Conservation (phyloP, 2,113 vertebrate species). For the Meleagris gallopavo region DNA sequence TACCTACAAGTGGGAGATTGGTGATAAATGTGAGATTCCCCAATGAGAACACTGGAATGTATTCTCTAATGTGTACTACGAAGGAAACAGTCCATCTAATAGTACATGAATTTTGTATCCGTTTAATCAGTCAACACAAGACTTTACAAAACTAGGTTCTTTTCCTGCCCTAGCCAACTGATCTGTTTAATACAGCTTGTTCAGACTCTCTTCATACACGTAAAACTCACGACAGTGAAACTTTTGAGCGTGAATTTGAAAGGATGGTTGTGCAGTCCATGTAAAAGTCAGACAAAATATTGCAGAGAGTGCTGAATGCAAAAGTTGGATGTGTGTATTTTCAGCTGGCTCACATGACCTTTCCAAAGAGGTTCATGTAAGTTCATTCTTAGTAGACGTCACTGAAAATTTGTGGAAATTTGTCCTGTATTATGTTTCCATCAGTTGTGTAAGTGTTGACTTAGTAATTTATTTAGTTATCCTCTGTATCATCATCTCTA, state of each 20-base stretch:
- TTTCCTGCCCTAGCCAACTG: not conserved
- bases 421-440: conserved; percentile 39
- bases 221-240: not conserved
- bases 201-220: not conserved
- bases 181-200: not conserved
- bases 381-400: not conserved
- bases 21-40: not conserved
- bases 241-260: not conserved
- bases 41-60: not conserved
- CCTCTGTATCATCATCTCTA: conserved; percentile 62
- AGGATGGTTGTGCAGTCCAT: not conserved
- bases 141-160: not conserved
- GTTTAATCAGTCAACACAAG: not conserved
- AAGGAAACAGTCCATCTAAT: not conserved
- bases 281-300: not conserved
- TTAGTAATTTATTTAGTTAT: conserved; percentile 72
- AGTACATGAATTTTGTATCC: not conserved
- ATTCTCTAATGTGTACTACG: not conserved
- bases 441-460: conserved; percentile 66
- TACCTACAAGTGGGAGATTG: not conserved
- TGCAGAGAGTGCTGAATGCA: not conserved
- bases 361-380: not conserved
- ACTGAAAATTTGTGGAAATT: not conserved
- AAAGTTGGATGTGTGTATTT: fast-evolving
- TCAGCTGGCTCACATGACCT: not conserved